Conservation (phyloP, 1,140 invertebrate genomes). For the Formica exsecta region DNA sequence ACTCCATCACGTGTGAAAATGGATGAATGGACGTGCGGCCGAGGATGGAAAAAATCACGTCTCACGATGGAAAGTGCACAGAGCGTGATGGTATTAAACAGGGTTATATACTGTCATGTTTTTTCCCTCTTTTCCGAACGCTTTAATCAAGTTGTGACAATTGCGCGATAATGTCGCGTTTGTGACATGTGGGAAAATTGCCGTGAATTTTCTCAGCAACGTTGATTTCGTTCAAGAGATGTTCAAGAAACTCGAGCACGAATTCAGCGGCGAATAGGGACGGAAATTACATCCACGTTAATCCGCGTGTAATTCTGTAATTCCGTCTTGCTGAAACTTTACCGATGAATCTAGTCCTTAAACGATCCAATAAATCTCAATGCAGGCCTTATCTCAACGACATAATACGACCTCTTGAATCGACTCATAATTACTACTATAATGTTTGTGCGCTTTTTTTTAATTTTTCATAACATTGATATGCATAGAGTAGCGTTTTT, state of each 20-base stretch:
- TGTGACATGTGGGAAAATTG: not conserved
- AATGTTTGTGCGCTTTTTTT: not conserved
- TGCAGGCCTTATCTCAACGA: not conserved
- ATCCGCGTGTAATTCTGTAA: constrained; percentile 46
- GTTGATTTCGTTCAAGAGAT: constrained; percentile 23
- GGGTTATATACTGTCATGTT: not conserved
- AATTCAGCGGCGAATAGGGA: constrained; percentile 25
- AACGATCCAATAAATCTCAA: constrained; percentile 23
- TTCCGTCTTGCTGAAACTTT: constrained; percentile 29
- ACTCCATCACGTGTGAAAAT: constrained; percentile 24
- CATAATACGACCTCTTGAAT: not conserved
- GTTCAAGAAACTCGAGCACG: not conserved
- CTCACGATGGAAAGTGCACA: not conserved
- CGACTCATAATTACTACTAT: not conserved
- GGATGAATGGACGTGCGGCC: not conserved
- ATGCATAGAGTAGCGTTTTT: not conserved
- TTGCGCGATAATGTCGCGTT: not conserved
- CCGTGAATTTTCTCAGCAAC: not conserved
- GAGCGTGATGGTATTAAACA: not conserved
- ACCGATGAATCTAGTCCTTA: constrained; percentile 10
- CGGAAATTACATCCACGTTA: constrained; percentile 39
- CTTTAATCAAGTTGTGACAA: not conserved
- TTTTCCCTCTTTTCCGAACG: not conserved
- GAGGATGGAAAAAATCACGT: constrained; percentile 1
- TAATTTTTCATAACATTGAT: not conserved